Base-by-base conservation (phyloP, 2,113 vertebrate genomes). In the Gasterosteus nipponicus region DNA sequence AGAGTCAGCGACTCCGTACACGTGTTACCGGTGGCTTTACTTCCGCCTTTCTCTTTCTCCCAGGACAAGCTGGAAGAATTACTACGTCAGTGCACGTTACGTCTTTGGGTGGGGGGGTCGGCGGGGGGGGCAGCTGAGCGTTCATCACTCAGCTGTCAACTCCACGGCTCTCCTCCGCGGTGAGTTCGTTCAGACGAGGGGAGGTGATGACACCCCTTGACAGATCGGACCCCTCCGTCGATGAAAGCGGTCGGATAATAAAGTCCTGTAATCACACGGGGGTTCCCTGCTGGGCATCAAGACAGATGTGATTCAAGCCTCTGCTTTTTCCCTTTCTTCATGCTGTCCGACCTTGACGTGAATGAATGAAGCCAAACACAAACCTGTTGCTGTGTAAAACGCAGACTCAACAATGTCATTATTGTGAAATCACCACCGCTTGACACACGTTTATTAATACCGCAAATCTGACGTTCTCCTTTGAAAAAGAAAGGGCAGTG, bases 131-230 rank as follows among this genome's bases (percentile, higher is more conserved):
- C 74, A 79, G 71, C 72, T 73, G 77, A 75, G 70, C 70, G 64
- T 83, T 77, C 69, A 56, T 47, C 85, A 72, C 76, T 87, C 87
- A 89, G 84, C 75, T 51, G 69, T 83, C 15, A 82, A 47, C 72
- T 75, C 53, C 63, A 59, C 15, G 51, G 39, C 56, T 61, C 75
- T 22, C 8, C 66, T 49, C 62, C 14, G 2, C 47, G 11, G 14
- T 4, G 62, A 70, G 54, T 76, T 75, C 3, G 60, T 64, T 65
- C 82, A 41, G 38, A 47, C 5, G 64, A 33, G 54, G 10, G 35
- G 81, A 70, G 79, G 77, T 74, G 72, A 69, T 71, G 82, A 81
- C 77, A 83, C 83, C 72, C 66, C 72, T 69, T 42, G 22, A 82
- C 75, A 75, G 78, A 83, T 73, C 73, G 60, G 49, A 54, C 71